Base-by-base conservation (phyloP, 2,888 invertebrate genomes). In the Anorthoa munda region DNA sequence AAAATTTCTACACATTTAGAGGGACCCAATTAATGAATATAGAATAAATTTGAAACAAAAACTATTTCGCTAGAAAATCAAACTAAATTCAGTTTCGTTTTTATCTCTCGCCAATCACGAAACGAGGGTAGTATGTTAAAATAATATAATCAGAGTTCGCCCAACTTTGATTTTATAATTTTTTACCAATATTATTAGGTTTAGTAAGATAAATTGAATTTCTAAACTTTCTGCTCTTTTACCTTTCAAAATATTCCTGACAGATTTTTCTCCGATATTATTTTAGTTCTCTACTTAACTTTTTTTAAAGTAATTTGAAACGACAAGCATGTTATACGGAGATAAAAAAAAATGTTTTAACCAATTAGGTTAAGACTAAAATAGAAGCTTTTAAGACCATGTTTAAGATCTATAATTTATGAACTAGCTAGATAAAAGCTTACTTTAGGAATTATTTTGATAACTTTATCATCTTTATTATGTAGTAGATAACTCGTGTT, bases 131-230 rank as follows among this genome's bases (percentile, higher is more conserved):
- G 53, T 59, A 48, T 53, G 58, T 66, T 55, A 67, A 79, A 72
- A 72, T 75, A 75, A 70, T 67, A 39, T 18, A 56, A 51, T 65
- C 56, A 56, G 79, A 79, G 23, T 48, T 77, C 26, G 21, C 17
- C n/a, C 11, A 39, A 39, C 39, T 39, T 39, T 39, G 39, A 39
- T 39, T 39, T 39, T 39, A 39, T 9, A 9, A 9, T 39, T 39
- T 39, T 39, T 9, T n/a, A 26, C 60, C 50, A 65, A 72, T 56
- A 53, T 80, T 74, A 82, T 83, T 81, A 77, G 72, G 48, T 77
- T 79, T 74, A 63, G 63, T 67, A 26, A 39, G 23, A 56, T 18
- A 76, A 79, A 83, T 83, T 78, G 23, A 78, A 75, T 81, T 83
- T 70, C 4, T 45, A 55, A 64, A 67, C n/a, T 58, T 51, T 79